Base-by-base conservation (phyloP, 2,888 invertebrate genomes). In the Branchinecta sandiegonensis region DNA sequence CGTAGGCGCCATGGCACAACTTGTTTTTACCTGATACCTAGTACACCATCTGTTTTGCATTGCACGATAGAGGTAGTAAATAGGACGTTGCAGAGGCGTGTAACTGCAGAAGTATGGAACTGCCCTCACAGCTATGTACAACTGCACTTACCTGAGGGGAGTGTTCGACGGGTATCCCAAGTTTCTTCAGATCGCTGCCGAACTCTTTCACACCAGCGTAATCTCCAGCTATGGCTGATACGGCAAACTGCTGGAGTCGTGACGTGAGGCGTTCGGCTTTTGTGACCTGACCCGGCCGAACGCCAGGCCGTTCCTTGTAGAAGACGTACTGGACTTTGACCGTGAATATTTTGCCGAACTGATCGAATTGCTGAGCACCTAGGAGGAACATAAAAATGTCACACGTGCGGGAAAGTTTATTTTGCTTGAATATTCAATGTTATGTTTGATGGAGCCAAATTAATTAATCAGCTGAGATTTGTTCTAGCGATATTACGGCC, bases 281-380 rank as follows among this genome's bases (percentile, higher is more conserved):
- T 70, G 91, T 90, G 71, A 94, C 91, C 78, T 94, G 93, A 0
- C 94, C 94, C 0, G 94, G 94, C 72, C 95, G 82, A 17, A 95
- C 93, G 2, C 97, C 97, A 0, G 97, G 95, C 12, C 96, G 83
- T 78, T 99, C 99, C 78, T 96, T 94, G 79, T 99, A 99, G 79
- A 96, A 94, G 69, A 97, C 90, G 77, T 95, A 96, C 78, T 97
- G 97, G 73, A 95, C 80, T 78, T 94, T 97, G 69, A 97, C 86
- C 0, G 99, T 99, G 81, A 99, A 97, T 74, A 99, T 96, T 81
- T 99, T 99, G 47, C 97, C 97, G 78, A 90, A 99, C 78, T 95
- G 93, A 80, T 99, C 99, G 77, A 93, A 97, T 78, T 97, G 97
- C 80, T 99, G 99, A 48, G 94, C 91, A 67, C 89, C 90, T 79